Percentiles rank a stretch among this genome's conserved stretches.
Conservation (phyloP, 2,888 invertebrate genomes). For the Sphinx pinastri region DNA sequence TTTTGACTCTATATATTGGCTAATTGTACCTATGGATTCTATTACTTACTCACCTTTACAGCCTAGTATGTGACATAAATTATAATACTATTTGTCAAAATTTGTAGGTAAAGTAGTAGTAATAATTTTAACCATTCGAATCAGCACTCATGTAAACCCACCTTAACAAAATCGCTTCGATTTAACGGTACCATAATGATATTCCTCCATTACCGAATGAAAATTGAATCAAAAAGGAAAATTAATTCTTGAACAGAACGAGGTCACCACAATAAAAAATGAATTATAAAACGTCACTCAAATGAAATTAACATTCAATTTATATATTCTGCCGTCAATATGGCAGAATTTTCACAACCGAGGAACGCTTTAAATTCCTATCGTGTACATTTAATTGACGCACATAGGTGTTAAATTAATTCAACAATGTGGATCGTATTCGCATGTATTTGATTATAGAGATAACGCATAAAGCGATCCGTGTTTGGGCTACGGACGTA, state of each 20-base stretch:
- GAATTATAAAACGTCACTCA: conserved; percentile 24
- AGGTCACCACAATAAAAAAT: conserved; percentile 13
- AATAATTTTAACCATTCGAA: too few species aligned
- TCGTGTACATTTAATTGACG: conserved; percentile 11
- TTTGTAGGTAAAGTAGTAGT: too few species aligned
- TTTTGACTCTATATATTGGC: too few species aligned
- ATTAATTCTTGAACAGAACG: conserved; percentile 24
- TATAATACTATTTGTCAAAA: too few species aligned
- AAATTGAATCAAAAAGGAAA: conserved; percentile 21
- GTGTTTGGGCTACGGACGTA: not conserved
- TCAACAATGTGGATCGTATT: conserved; percentile 5
- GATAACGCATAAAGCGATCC: conserved; percentile 7
- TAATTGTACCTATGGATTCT: too few species aligned
- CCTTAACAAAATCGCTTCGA: not conserved
- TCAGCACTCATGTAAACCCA: too few species aligned
- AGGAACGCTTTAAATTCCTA: not conserved
- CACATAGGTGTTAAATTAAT: conserved; percentile 18
- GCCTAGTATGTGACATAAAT: too few species aligned
- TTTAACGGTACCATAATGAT: not conserved
- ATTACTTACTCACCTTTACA: too few species aligned
- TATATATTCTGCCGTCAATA: conserved; percentile 10
- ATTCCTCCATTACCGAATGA: not conserved
- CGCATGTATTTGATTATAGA: conserved; percentile 1
- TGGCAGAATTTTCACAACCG: not conserved
- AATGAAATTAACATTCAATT: conserved; percentile 21